A percentile compares a stretch with the other conserved stretches of the same genome.
Evolutionary conservation across 2,113 vertebrate genomes (phyloP).

Genomic region (Sclerurus mexicanus): DNA sequence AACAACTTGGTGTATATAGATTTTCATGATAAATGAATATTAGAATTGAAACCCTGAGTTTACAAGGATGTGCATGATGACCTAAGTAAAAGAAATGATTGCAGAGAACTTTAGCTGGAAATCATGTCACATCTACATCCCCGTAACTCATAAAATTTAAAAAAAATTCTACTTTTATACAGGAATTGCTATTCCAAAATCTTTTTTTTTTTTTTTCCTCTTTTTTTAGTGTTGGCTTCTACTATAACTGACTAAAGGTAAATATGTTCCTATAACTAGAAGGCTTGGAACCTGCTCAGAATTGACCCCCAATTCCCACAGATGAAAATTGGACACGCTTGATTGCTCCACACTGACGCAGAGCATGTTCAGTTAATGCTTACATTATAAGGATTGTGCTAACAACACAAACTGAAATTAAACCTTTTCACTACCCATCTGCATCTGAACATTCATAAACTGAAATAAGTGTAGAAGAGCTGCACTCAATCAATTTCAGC

Average conservation of each 20-base stretch:
- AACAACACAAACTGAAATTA: conserved; percentile 71
- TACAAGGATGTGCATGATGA: not conserved
- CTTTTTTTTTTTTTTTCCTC: no score
- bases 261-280: conserved; percentile 47
- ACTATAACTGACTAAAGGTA: not conserved
- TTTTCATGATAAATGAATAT: not conserved
- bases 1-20: not conserved
- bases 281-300: conserved; percentile 43
- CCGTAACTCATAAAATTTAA: not conserved
- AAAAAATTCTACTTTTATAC: not conserved
- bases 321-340: conserved; percentile 58
- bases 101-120: not conserved
- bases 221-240: not conserved
- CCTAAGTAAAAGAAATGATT: not conserved
- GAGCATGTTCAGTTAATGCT: conserved; percentile 73
- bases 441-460: conserved; percentile 65
- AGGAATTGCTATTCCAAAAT: not conserved
- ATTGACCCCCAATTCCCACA: conserved; percentile 53
- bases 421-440: conserved; percentile 67
- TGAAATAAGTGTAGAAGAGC: conserved; percentile 65
- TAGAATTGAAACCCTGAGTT: not conserved
- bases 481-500: conserved; percentile 68
- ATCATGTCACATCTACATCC: not conserved
- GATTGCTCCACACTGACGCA: conserved; percentile 11
- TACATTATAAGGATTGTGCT: conserved; percentile 63